Evolutionary conservation across 2,888 invertebrate genomes (phyloP).

Genomic region (Nebria salina): DNA sequence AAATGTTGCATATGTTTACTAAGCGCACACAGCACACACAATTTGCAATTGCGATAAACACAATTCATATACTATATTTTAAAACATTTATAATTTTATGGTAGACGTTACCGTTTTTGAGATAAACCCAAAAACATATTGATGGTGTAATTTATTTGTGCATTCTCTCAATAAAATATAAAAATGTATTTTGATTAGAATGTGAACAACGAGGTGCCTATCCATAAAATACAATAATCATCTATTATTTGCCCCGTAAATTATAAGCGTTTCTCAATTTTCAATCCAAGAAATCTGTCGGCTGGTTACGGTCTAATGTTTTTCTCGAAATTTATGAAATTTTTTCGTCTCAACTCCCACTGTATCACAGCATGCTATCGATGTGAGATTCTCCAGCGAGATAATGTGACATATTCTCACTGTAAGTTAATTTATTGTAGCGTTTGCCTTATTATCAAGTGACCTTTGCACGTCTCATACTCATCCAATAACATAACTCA

Average conservation of each 20-base stretch:
- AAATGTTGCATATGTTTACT: not conserved
- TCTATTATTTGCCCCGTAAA: not conserved
- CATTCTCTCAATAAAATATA: not conserved
- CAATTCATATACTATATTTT: too few species aligned
- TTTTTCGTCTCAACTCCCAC: not conserved
- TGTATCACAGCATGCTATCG: not conserved
- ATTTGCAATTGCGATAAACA: too few species aligned
- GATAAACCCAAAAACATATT: too few species aligned
- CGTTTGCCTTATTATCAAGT: slow-evolving; percentile 41
- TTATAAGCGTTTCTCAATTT: not conserved
- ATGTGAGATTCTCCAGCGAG: not conserved
- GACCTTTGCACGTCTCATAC: slow-evolving; percentile 14
- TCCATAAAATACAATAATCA: not conserved
- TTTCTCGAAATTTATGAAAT: not conserved
- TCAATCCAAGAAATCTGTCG: not conserved
- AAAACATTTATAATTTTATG: too few species aligned
- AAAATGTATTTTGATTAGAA: not conserved
- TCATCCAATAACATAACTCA: slow-evolving; percentile 19
- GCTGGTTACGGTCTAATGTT: not conserved
- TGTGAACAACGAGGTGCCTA: not conserved
- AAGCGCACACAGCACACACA: too few species aligned
- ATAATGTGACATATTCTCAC: slow-evolving; percentile 31
- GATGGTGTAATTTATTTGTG: too few species aligned
- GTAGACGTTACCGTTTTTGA: too few species aligned
- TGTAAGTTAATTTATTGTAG: slow-evolving; percentile 42